These are phyloP conservation scores for Muraenolepis orangiensis DNA, from an alignment of 2,797 vertebrate genomes.

Conservation along the genomic window DNA sequence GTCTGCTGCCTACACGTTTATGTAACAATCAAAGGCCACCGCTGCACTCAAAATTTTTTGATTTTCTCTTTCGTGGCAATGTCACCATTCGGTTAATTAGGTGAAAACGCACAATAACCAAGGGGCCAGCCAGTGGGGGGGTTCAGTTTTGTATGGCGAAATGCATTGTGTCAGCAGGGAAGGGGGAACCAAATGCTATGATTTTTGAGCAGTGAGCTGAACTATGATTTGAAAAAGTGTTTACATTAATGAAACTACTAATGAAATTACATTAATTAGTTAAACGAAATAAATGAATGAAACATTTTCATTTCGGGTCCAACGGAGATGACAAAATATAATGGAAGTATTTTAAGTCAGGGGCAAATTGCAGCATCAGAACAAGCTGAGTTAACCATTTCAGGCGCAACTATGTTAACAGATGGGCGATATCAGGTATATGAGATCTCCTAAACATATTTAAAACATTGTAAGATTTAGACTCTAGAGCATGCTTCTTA, in stretches of 20 bases:
- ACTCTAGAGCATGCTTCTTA: background rate
- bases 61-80: constrained; percentile 42
- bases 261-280: too few relatives aligned
- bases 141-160: constrained; percentile 22
- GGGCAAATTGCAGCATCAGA: background rate
- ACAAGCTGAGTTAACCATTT: background rate
- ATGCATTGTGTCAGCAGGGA: constrained; percentile 2
- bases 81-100: constrained; percentile 26
- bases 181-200: background rate
- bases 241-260: too few relatives aligned
- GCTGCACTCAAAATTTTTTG: constrained; percentile 36
- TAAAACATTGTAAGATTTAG: too few relatives aligned
- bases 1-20: constrained; percentile 42
- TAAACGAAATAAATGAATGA: too few relatives aligned
- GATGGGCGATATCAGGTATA: background rate
- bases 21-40: constrained; percentile 49
- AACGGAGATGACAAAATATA: background rate
- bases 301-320: too few relatives aligned
- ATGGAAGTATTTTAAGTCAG: background rate
- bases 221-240: constrained; percentile 10
- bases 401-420: background rate
- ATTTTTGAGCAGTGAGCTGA: constrained; percentile 10
- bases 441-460: background rate
- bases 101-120: constrained; percentile 17
- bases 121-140: background rate